Percentiles rank a stretch among this genome's conserved stretches.
phyloP scores from a whole-genome alignment of 2,113 vertebrate species.

The Falco punctatus region DNA sequence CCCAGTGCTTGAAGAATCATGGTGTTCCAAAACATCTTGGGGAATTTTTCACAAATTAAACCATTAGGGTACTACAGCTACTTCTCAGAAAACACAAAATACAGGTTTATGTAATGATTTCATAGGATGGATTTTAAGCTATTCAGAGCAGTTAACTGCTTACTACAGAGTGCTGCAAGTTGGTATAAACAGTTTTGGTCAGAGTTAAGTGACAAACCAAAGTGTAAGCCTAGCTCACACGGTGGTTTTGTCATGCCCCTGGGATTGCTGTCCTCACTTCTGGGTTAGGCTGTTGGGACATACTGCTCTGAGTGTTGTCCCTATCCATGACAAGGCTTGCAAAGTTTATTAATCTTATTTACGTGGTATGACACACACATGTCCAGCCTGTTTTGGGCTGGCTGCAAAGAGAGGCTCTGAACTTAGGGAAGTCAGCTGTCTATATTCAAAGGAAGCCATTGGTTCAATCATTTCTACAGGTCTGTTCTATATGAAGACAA shows the following conservation, averaged over 20 bases:
- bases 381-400: not conserved
- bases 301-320: not conserved
- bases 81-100: not conserved
- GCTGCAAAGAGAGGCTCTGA: not conserved
- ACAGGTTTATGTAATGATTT: not conserved
- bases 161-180: not conserved
- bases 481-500: not conserved
- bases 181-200: not conserved
- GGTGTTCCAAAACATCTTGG: not conserved
- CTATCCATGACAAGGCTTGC: not conserved
- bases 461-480: not conserved
- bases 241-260: not conserved
- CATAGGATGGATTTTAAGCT: not conserved
- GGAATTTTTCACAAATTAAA: not conserved
- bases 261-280: not conserved
- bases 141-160: not conserved
- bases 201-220: not conserved
- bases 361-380: not conserved
- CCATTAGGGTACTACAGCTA: not conserved
- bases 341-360: not conserved
- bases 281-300: not conserved
- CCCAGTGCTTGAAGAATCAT: not conserved
- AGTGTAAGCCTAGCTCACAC: not conserved
- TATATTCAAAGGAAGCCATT: not conserved
- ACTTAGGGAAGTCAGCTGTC: not conserved